phyloP scores from a whole-genome alignment of 2,113 vertebrate genomes.

The Bucco capensis region DNA sequence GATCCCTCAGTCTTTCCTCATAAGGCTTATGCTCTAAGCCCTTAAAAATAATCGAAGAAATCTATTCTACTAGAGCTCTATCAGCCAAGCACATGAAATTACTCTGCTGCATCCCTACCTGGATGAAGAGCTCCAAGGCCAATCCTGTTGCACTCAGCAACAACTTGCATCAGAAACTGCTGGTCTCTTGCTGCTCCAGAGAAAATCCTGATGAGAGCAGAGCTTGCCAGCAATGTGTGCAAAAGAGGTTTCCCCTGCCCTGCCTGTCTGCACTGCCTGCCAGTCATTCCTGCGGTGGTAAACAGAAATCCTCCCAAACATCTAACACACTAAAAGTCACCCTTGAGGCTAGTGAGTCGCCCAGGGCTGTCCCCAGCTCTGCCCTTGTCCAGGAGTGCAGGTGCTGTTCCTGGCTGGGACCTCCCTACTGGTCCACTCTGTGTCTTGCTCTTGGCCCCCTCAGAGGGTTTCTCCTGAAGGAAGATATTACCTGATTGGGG shows the following conservation, averaged over 20 bases:
- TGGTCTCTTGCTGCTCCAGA: neutral
- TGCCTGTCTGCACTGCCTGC: neutral
- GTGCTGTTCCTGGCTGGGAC: neutral
- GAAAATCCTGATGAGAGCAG: neutral
- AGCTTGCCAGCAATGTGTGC: accelerated
- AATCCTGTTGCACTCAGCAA: neutral
- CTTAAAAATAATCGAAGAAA: too few species aligned
- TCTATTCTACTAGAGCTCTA: neutral
- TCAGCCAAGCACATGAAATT: neutral
- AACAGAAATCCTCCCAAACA: neutral
- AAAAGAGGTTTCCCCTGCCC: neutral
- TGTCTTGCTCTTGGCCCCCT: neutral
- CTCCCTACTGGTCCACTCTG: neutral
- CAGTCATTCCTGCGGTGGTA: neutral
- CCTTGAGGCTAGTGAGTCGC: accelerated
- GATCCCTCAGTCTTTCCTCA: too few species aligned
- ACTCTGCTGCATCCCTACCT: neutral
- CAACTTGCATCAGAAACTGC: neutral
- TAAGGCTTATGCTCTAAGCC: too few species aligned
- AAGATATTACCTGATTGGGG: neutral
- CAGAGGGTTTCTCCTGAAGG: neutral
- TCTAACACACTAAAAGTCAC: neutral
- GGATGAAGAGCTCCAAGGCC: neutral
- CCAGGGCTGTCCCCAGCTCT: neutral
- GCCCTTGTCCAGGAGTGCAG: neutral